Conservation (phyloP, 2,113 vertebrate species). For the Pseudolaguvia tuberculata region DNA sequence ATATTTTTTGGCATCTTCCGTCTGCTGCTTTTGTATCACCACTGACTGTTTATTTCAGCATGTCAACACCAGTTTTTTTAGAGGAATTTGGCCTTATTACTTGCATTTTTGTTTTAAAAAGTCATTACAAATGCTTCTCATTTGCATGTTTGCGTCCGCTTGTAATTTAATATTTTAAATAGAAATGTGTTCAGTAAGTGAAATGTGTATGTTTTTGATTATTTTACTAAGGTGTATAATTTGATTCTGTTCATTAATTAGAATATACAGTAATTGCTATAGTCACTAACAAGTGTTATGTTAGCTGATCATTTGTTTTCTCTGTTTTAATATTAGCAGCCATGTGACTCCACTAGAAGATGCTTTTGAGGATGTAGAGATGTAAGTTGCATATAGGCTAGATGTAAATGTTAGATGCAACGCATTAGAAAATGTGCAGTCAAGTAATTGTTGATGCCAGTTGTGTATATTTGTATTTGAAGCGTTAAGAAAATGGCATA, state of each 20-base stretch:
- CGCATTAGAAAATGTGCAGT: neutral
- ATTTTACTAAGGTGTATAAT: too few species aligned
- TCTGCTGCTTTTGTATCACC: neutral
- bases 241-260: neutral
- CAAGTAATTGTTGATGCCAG: neutral
- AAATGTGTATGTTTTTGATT: too few species aligned
- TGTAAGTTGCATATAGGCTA: conserved; percentile 67
- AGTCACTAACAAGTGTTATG: neutral
- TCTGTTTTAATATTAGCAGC: conserved; percentile 63
- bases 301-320: conserved; percentile 1
- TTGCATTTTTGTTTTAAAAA: too few species aligned
- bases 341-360: conserved; percentile 76
- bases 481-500: too few species aligned
- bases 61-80: too few species aligned
- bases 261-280: conserved; percentile 4
- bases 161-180: neutral
- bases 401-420: neutral
- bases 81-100: too few species aligned
- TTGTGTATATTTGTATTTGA: too few species aligned
- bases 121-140: too few species aligned
- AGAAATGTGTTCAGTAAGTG: neutral
- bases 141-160: neutral
- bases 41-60: neutral
- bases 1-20: neutral
- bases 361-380: conserved; percentile 74